Evolutionary conservation across 2,888 invertebrate species (phyloP), one percentile per base, ranked within the genome.

Genomic region (Athrips mouffetella): DNA sequence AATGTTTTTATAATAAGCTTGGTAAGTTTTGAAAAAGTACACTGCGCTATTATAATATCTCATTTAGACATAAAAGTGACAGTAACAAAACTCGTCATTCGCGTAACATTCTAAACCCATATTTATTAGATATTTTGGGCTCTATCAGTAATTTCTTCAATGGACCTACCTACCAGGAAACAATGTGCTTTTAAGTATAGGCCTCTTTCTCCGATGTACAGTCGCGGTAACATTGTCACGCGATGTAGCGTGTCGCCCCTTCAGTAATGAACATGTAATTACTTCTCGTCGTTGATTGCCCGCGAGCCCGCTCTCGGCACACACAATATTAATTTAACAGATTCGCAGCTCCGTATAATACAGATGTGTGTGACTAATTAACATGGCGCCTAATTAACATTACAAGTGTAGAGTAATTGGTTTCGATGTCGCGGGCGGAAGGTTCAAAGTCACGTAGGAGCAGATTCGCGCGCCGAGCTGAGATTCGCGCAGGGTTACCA

Each of bases 261-360:
- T 65, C 74, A 69, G 69, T 81, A 82, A 82, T 82, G 80, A 81
- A 80, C 76, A 76, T 73, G 78, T 84, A 81, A 83, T 83, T 83
- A 81, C 76, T 73, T 71, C 70, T 72, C 66, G 60, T 65, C 63
- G 60, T 53, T 70, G 71, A 75, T 77, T 76, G 69, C 67, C 65
- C 58, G 54, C 54, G 60, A 62, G 62, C 60, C 69, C 67, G 70
- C 69, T 37, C 45, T 67, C 29, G 13, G 31, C 27, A 15, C 53
- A 55, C 49, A 62, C 61, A 61, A 66, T 72, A 78, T 74, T 70
- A 73, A 76, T 75, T 67, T 62, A 69, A 60, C 65, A 68, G 67
- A 64, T 51, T 44, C 48, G 33, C 16, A 25, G 30, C 39, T 42
- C 35, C 45, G 48, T 55, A 59, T 63, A 60, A 64, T 62, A 64